Base-by-base conservation (phyloP, 2,888 invertebrate species). In the Lasioglossum vierecki region DNA sequence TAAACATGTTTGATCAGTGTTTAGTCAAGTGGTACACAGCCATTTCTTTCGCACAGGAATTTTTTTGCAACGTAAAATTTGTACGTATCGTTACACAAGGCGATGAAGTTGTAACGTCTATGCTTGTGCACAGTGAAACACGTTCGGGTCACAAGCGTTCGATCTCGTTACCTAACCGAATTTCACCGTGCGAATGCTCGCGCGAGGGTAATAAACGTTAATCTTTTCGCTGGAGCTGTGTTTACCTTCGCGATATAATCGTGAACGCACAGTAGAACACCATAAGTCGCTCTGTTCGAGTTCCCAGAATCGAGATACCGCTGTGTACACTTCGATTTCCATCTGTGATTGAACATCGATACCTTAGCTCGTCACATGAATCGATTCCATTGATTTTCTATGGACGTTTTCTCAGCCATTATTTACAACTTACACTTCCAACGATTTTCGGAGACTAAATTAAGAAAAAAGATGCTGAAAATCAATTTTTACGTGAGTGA, bases 161-260 rank as follows among this genome's bases (percentile, higher is more conserved):
- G 72, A 82, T 83, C 76, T 39, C 35, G 46, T 80, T 80, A 82
- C 80, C 73, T 80, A 74, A 76, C 44, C 13, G 53, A 35, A 71
- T 53, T 35, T 11, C 39, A 11, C 6, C 57, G 46, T 35, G 18
- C 49, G 22, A 66, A 74, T 3, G 46, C 4, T 26, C 30, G 72
- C 13, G 44, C 35, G 57, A 30, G 1, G 4, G 22, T 49, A 70
- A 71, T 46, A 68, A 41, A n/a, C 66, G 49, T 49, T 73, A 73
- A 73, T 73, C 44, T 46, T 35, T 35, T 18, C 66, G 22, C 18
- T 35, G 18, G 18, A 30, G 30, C 66, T 18, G 0, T 30, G 35
- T 66, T 35, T 66, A 35, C 15, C n/a, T 60, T 60, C 2, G 4
- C 13, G n/a, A 60, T 60, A 74, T 13, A 35, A 39, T 41, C 1